Evolutionary conservation across 2,888 invertebrate species (phyloP), one percentile per base, ranked within the genome.

Genomic region (Anthophora plumipes): DNA sequence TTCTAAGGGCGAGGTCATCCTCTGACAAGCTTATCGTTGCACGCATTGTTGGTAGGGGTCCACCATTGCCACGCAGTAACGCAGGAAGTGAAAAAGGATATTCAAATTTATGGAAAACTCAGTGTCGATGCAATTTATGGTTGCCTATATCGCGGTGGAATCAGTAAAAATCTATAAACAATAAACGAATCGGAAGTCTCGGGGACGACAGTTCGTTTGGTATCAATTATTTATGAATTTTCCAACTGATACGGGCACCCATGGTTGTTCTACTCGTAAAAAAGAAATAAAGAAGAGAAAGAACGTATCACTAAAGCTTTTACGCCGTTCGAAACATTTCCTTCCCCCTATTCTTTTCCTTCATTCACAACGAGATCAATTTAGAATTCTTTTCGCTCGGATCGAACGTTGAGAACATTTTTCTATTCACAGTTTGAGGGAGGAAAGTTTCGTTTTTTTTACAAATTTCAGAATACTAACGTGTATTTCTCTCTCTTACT

Each of bases 31-130:
- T 68, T 67, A 76, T 81, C 72, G 77, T 68, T 22, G 76, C 61
- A 25, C 64, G 71, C 60, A 59, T 66, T 68, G 64, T 37, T 31
- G 74, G 69, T 57, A 66, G 80, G 74, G 70, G 59, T 57, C 48
- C 50, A 22, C 43, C 67, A 4, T n/a, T n/a, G n/a, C n/a, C 73
- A 69, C 41, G 22, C 50, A 54, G 57, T 70, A 57, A 37, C 86
- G 84, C 86, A 85, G 88, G 87, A 90, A 88, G 83, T 85, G 85
- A 81, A 68, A 31, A 88, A 90, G 88, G 87, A 83, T 85, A 91
- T 91, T 91, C 78, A 88, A 91, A 91, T 91, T 76, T 89, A 91
- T 91, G 91, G 88, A 87, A 90, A 88, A 82, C 77, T 76, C 69
- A 54, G 52, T 59, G 64, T 69, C 85, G 85, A 77, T 88, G 89